phyloP scores from a whole-genome alignment of 2,888 invertebrate genomes.

The Parnassius glacialis region DNA sequence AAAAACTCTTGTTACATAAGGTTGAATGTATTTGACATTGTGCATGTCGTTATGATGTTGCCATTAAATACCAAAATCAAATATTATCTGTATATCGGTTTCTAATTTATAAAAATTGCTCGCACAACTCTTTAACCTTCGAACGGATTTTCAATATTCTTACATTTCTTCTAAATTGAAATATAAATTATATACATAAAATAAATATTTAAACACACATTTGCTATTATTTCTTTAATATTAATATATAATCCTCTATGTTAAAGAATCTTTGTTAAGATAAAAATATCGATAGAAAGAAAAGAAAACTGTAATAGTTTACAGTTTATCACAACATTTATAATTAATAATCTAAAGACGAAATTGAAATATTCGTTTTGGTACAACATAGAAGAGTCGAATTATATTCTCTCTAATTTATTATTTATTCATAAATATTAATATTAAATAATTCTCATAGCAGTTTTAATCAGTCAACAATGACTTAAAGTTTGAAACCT shows the following conservation, averaged over 20 bases:
- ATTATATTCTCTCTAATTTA: conserved; percentile 56
- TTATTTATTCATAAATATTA: conserved; percentile 15
- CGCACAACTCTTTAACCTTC: neutral
- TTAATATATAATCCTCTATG: too few relatives aligned
- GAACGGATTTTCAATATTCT: conserved; percentile 2
- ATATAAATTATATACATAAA: neutral
- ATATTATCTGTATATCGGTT: neutral
- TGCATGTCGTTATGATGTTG: neutral
- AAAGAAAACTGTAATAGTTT: neutral
- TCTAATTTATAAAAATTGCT: conserved; percentile 11
- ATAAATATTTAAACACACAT: neutral
- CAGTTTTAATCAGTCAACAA: conserved; percentile 28
- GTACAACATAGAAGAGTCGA: conserved; percentile 65
- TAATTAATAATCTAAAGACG: conserved; percentile 49
- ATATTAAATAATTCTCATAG: conserved; percentile 14
- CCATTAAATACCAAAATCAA: neutral
- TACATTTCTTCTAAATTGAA: conserved; percentile 4
- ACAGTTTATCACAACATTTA: conserved; percentile 42
- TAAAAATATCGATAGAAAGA: neutral
- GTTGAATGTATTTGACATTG: too few relatives aligned
- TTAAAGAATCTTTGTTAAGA: too few relatives aligned
- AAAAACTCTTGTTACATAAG: neutral
- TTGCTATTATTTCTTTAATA: too few relatives aligned
- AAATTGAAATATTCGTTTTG: conserved; percentile 53
- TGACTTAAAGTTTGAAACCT: conserved; percentile 2